Conservation (phyloP, 1,140 invertebrate genomes). For the Microvelia longipes region DNA sequence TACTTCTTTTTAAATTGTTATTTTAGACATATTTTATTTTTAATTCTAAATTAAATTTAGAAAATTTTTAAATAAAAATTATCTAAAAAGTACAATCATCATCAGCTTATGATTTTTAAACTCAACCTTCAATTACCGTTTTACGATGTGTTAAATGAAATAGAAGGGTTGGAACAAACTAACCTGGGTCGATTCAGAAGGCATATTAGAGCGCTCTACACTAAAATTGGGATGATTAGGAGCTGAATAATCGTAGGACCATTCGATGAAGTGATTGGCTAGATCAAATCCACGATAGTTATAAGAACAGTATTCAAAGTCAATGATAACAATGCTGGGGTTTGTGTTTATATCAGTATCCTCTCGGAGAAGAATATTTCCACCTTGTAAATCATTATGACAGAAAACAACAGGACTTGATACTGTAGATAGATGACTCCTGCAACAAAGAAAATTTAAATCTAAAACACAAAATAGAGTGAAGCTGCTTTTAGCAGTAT, state of each 20-base stretch:
- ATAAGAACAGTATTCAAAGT: conserved; percentile 89
- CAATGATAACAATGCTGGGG: conserved; percentile 52
- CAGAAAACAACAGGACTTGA: conserved; percentile 84
- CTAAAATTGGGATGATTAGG: conserved; percentile 61
- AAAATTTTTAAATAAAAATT: no score
- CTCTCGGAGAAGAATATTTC: conserved; percentile 37
- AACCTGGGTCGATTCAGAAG: conserved; percentile 66
- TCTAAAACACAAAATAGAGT: not conserved
- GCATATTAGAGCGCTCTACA: conserved; percentile 46
- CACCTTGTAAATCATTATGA: conserved; percentile 96
- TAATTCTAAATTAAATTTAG: no score
- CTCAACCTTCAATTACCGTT: not conserved
- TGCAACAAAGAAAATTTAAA: conserved; percentile 17
- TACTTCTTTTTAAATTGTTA: no score
- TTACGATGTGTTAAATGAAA: not conserved
- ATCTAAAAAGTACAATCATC: no score
- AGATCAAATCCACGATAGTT: conserved; percentile 89
- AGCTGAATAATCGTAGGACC: conserved; percentile 79
- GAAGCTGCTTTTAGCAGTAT: no score
- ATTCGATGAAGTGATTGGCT: conserved; percentile 92
- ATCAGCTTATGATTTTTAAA: no score
- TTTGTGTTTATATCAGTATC: conserved; percentile 7
- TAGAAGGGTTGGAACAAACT: conserved; percentile 15
- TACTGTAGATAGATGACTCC: conserved; percentile 31
- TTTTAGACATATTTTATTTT: no score